Base-by-base conservation (phyloP, 2,888 invertebrate genomes). In the Mamestra brassicae region DNA sequence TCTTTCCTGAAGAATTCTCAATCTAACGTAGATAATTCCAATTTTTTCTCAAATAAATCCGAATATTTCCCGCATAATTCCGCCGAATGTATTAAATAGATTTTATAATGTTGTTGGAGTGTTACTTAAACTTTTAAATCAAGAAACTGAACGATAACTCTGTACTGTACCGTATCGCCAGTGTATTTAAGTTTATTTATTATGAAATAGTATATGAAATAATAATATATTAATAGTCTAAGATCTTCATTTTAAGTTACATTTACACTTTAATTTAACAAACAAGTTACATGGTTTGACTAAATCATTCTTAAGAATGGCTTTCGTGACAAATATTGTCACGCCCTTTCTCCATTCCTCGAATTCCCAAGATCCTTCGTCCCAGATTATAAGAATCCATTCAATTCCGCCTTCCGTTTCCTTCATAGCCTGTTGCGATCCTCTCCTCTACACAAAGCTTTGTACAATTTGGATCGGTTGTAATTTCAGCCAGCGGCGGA, bases 121-220 rank as follows among this genome's bases (percentile, higher is more conserved):
- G 64, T 50, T 65, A 65, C 42, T 52, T 64, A 58, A 69, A 38
- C 26, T 78, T 58, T 62, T 64, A 58, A 34, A n/a, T 15, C 34
- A 36, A 36, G 34, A 57, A 69, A 34, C 45, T 50, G 54, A 50
- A 76, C 50, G 54, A 76, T 66, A 55, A 58, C n/a, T 13, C 47
- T 47, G 47, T 47, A 7, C 38, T 52, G 17, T 17, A 72, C 34
- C 15, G 34, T 57, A 36, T 66, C 13, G 7, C 26, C 65, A n/a
- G 62, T 63, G 26, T 81, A 45, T 72, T 52, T 65, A 54, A 54
- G 47, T 67, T 26, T 50, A 82, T 77, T 71, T 50, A 71, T 42
- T 67, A 58, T 78, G 13, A 36, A 65, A 62, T 83, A 70, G 52
- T 54, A 26, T 47, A 45, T 62, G n/a, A 54, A 70, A 45, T 64